Conservation (phyloP, 2,113 vertebrate genomes). For the Aegotheles bennettii region DNA sequence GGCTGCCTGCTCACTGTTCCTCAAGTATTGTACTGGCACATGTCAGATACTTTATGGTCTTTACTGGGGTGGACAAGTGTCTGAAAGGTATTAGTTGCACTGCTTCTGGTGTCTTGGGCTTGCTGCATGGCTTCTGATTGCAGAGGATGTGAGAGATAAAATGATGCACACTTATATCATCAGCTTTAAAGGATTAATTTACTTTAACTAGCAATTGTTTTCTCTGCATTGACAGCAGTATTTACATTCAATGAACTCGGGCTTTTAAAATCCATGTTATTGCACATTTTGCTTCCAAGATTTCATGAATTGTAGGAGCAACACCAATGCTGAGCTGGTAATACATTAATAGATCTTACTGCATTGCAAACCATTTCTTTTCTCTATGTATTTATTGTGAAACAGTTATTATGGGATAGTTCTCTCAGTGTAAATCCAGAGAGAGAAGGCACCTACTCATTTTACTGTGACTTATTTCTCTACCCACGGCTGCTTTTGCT, state of each 20-base stretch:
- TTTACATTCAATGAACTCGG: neutral
- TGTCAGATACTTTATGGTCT: neutral
- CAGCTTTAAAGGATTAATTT: neutral
- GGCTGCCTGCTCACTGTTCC: neutral
- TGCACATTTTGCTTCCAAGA: neutral
- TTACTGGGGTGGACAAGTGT: neutral
- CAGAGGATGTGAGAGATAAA: neutral
- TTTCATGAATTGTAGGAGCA: neutral
- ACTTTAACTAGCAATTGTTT: neutral
- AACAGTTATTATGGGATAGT: neutral
- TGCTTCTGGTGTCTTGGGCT: neutral
- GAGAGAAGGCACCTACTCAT: neutral
- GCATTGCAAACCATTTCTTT: neutral
- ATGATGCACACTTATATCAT: neutral
- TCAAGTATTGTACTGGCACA: rapidly evolving
- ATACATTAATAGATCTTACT: neutral
- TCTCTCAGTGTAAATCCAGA: neutral
- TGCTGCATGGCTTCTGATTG: neutral
- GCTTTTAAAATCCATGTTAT: neutral
- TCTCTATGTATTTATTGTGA: neutral
- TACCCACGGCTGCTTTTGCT: neutral
- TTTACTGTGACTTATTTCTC: neutral
- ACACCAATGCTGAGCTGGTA: neutral
- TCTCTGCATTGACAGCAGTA: rapidly evolving
- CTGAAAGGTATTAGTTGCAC: neutral